A percentile compares a stretch with the other conserved stretches of the same genome.
Conservation (phyloP, 2,888 invertebrate genomes). For the Aporophyla lueneburgensis region DNA sequence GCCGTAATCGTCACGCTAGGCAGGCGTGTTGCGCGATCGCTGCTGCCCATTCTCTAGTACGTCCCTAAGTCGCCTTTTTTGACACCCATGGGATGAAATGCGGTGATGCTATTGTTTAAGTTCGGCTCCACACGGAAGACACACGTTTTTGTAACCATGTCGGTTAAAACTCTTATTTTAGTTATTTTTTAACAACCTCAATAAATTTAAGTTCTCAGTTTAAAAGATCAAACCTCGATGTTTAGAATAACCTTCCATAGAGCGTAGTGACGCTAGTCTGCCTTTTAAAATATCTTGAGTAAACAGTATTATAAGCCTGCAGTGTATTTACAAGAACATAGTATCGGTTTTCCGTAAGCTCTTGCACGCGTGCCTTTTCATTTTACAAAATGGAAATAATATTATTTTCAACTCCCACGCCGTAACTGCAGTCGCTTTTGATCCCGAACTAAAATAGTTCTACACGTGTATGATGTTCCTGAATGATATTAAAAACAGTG, state of each 20-base stretch:
- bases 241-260: neutral
- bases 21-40: too few species aligned
- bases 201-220: slow-evolving; percentile 16
- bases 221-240: slow-evolving; percentile 21
- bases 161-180: slow-evolving; percentile 1
- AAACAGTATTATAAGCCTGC: slow-evolving; percentile 30
- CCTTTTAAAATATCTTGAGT: slow-evolving; percentile 18
- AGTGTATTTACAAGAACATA: neutral
- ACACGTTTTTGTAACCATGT: neutral
- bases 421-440: slow-evolving; percentile 22
- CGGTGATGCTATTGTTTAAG: too few species aligned
- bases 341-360: slow-evolving; percentile 30
- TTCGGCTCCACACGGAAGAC: too few species aligned
- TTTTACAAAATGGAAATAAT: slow-evolving; percentile 28
- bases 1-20: too few species aligned
- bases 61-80: too few species aligned
- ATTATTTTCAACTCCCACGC: slow-evolving; percentile 37
- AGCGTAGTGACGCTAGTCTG: neutral
- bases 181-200: slow-evolving; percentile 10
- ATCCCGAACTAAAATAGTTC: slow-evolving; percentile 38
- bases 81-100: too few species aligned
- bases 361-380: slow-evolving; percentile 23
- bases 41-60: too few species aligned
- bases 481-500: slow-evolving; percentile 40
- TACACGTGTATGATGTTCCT: slow-evolving; percentile 23